Evolutionary conservation across 2,888 invertebrate genomes (phyloP).

Genomic region (Parnassius glacialis): DNA sequence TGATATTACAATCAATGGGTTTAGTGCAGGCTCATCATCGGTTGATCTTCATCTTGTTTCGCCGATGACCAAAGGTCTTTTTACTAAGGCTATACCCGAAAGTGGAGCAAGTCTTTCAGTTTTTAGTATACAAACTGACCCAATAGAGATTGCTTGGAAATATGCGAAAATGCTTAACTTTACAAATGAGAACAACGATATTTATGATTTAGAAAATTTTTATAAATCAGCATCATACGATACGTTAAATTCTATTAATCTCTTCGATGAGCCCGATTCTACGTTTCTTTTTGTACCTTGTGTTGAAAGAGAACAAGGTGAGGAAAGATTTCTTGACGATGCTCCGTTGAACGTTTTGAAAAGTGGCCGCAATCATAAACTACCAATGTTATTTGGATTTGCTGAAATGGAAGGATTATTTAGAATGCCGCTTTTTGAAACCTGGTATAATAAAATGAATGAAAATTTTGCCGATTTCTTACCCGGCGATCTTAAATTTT

Average conservation of each 20-base stretch:
- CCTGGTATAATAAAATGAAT: slow-evolving; percentile 49
- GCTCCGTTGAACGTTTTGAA: slow-evolving; percentile 46
- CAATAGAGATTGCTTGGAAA: slow-evolving; percentile 46
- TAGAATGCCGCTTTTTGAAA: slow-evolving; percentile 33
- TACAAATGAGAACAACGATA: slow-evolving; percentile 39
- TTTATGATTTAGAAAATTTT: slow-evolving; percentile 48
- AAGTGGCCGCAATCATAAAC: slow-evolving; percentile 41
- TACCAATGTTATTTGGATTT: slow-evolving; percentile 51
- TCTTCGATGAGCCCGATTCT: slow-evolving; percentile 32
- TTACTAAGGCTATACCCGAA: slow-evolving; percentile 52
- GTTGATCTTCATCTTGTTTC: slow-evolving; percentile 54
- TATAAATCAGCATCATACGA: slow-evolving; percentile 46
- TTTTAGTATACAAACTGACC: slow-evolving; percentile 47
- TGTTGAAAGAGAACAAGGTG: slow-evolving; percentile 41
- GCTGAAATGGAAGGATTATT: slow-evolving; percentile 46
- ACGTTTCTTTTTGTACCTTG: slow-evolving; percentile 40
- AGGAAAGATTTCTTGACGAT: slow-evolving; percentile 44
- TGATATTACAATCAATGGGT: slow-evolving; percentile 54
- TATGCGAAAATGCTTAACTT: slow-evolving; percentile 46
- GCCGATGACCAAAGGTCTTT: slow-evolving; percentile 45
- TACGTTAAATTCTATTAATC: slow-evolving; percentile 33
- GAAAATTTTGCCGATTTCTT: slow-evolving; percentile 50
- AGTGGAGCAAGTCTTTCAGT: slow-evolving; percentile 45
- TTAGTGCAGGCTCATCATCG: slow-evolving; percentile 53
- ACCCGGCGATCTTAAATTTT: slow-evolving; percentile 49